Base-by-base conservation (phyloP, 1,140 invertebrate species). In the Musca vetustissima region DNA sequence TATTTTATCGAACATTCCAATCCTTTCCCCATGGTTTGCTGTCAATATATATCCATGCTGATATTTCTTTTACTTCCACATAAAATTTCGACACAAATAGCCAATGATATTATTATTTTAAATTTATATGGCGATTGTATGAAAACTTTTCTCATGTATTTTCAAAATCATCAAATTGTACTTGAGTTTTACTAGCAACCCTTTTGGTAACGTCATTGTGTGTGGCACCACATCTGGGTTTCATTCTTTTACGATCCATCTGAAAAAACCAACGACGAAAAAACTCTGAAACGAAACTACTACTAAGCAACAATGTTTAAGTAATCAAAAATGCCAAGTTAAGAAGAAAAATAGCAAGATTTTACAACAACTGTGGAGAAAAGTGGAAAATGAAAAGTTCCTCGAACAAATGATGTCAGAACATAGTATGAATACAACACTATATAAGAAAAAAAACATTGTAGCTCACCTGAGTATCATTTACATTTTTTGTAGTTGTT, bases 401-500 rank as follows among this genome's bases (percentile, higher is more conserved):
- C n/a, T n/a, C 36, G 17, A 36, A 43, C 28, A 61, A 61, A 36
- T 43, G 28, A 61, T 61, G 57, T 19, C 57, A 43, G 7, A 61
- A 61, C 11, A 43, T 43, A 43, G 36, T 43, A 2, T 7, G 36
- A 43, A 61, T 61, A 61, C 21, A 19, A 36, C 28, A n/a, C n/a
- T n/a, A n/a, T n/a, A n/a, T n/a, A 61, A 43, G 36, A 43, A 19
- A 4, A 61, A 36, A n/a, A 61, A 36, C 32, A 21, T 61, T 61
- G 57, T 61, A 36, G 22, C 57, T 61, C 57, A 61, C 57, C 57
- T 61, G 57, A 61, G 57, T 19, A 61, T 61, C 57, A 61, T 61
- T 61, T 61, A 36, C 57, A 61, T 61, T 61, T 61, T 61, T 28
- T 61, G n/a, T n/a, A n/a, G n/a, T n/a, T n/a, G n/a, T n/a, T n/a